phyloP scores from a whole-genome alignment of 2,888 invertebrate genomes.

The Caenorhabditis sp. region DNA sequence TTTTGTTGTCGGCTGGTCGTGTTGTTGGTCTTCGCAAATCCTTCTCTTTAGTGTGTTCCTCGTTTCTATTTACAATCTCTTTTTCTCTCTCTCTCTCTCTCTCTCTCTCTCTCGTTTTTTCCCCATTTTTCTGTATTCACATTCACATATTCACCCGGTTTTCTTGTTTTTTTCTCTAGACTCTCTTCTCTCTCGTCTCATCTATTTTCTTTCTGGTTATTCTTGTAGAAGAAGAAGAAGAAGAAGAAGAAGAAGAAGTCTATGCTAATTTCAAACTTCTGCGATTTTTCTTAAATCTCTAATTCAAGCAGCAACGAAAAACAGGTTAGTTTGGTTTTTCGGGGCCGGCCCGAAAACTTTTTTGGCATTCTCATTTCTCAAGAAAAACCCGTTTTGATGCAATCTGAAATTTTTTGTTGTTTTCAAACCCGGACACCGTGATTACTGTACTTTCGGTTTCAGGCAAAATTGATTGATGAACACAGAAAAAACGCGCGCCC shows the following conservation, averaged over 20 bases:
- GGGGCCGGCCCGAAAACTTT: too few species aligned
- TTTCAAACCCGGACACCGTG: background rate
- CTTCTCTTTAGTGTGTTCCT: background rate
- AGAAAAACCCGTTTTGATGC: too few species aligned
- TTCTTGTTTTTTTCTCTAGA: background rate
- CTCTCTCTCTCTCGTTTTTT: conserved; percentile 5
- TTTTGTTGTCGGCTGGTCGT: background rate
- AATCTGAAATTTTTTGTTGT: background rate
- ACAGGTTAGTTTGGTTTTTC: too few species aligned
- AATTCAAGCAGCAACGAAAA: background rate
- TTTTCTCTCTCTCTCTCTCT: background rate
- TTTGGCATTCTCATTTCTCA: too few species aligned
- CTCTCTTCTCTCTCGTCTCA: background rate
- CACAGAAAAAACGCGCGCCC: too few species aligned
- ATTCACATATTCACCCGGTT: background rate
- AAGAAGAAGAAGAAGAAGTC: too few species aligned
- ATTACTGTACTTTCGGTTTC: background rate
- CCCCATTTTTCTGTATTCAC: conserved; percentile 1
- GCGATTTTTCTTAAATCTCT: background rate
- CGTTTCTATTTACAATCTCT: background rate
- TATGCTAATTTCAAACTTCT: conserved; percentile 8
- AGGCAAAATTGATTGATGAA: too few species aligned
- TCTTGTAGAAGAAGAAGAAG: background rate
- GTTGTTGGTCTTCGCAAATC: background rate
- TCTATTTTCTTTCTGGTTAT: background rate